phyloP scores from a whole-genome alignment of 2,113 vertebrate genomes.

The Scytalopus superciliaris region DNA sequence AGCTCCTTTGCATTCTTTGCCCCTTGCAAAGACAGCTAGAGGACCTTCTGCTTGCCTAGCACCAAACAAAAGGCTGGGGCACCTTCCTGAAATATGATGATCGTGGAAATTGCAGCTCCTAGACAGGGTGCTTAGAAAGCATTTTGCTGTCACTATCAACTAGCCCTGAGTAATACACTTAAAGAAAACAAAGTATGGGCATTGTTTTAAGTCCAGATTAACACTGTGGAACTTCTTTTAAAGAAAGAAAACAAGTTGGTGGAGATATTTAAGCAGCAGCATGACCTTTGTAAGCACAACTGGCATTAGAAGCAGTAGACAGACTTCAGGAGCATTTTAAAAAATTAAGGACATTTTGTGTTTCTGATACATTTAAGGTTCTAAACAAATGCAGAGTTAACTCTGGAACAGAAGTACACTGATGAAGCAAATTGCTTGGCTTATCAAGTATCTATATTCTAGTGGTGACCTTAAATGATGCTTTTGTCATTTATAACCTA shows the following conservation, averaged over 20 bases:
- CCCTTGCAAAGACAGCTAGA: conserved; percentile 69
- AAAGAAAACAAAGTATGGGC: conserved; percentile 50
- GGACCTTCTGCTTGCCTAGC: conserved; percentile 80
- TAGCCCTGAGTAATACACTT: conserved; percentile 65
- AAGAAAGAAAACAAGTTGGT: neutral
- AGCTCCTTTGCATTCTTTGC: conserved; percentile 61
- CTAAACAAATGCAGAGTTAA: neutral
- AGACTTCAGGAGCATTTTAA: neutral
- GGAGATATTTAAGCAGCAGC: conserved; percentile 23
- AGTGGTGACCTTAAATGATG: neutral
- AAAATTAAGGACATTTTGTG: neutral
- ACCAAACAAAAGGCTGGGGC: conserved; percentile 80
- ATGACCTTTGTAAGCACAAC: neutral
- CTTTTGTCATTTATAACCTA: neutral
- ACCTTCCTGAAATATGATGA: conserved; percentile 88
- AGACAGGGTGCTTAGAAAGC: conserved; percentile 74
- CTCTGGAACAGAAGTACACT: neutral
- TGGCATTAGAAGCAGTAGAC: neutral
- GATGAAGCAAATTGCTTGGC: neutral
- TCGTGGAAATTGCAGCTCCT: conserved; percentile 75
- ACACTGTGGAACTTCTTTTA: neutral
- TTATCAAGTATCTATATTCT: neutral
- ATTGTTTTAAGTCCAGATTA: conserved; percentile 54
- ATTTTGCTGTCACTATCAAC: conserved; percentile 74
- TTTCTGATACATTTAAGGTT: neutral